Evolutionary conservation across 1,140 invertebrate species (phyloP), one percentile per base, ranked within the genome.

Genomic region (Drosophila cardini): DNA sequence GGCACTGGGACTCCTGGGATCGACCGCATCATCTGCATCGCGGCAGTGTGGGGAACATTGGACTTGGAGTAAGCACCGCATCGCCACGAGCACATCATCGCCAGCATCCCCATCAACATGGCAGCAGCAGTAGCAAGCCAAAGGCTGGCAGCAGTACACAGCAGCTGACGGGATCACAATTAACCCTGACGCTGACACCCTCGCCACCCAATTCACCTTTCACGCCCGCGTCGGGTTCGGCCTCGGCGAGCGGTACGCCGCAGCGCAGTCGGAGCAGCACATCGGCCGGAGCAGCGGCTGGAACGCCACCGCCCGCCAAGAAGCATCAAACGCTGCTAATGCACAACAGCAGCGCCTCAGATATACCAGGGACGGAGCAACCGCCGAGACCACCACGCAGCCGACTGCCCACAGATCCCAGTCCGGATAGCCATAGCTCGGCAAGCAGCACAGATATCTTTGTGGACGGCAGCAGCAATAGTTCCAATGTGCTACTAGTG

Each of bases 1-100:
- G 99, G 63, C 97, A 97, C 92, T 98, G 98, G 98, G 97, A 98
- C 92, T 98, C 97, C 1, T 98, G 97, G 97, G 97, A 98, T 91
- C 92, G 94, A 11, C 63, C 75, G 11, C 76, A 89, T 64, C 90
- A 90, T 42, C 67, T 73, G n/a, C 80, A 91, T 71, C 85, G 84
- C 15, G 81, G 89, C 32, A 92, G 86, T 64, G 61, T 89, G 21
- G 82, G 85, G 4, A 91, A 90, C 42, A 90, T 89, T 58, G 89
- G 81, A 4, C 32, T 78, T 16, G 70, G 69, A 11, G 38, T 75
- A 1, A 80, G 36, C 10, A 78, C 60, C 34, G 61, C 90, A 11
- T 92, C 91, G 1, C 91, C 91, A 5, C 55, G 90, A 13, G 32
- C 80, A n/a, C 72, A 90, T 71, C 84, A 89, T 55, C 72, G 84